Conservation (phyloP, 2,888 invertebrate species). For the Nomada hirtipes region DNA sequence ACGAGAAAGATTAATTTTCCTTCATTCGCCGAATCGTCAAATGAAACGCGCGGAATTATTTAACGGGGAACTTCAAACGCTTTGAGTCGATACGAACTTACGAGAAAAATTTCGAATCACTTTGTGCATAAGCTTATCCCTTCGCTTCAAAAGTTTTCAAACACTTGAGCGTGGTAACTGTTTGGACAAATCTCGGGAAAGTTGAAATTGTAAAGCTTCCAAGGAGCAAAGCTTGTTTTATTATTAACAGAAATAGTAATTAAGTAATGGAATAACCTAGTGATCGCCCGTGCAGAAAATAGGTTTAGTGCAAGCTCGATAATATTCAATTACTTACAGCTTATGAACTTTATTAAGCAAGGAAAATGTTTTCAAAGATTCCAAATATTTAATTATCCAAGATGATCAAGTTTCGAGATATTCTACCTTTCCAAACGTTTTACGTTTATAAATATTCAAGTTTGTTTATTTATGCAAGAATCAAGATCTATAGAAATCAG, state of each 20-base stretch:
- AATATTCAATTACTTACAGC: no score
- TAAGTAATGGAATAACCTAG: not conserved
- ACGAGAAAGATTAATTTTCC: no score
- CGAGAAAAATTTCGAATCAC: slow-evolving; percentile 1
- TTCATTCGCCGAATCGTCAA: not conserved
- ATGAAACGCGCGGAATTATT: not conserved
- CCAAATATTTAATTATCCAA: no score
- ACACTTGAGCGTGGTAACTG: slow-evolving; percentile 15
- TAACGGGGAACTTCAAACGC: slow-evolving; percentile 21
- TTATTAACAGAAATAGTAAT: not conserved
- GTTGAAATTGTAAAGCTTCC: not conserved
- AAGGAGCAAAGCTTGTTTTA: not conserved
- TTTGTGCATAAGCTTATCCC: slow-evolving; percentile 4
- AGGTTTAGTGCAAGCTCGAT: not conserved
- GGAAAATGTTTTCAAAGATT: no score
- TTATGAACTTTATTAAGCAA: no score
- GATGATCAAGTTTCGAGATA: not conserved
- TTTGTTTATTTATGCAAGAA: no score
- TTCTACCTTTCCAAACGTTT: not conserved
- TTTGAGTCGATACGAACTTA: slow-evolving; percentile 16
- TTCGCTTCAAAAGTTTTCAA: slow-evolving; percentile 14
- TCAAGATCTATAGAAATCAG: no score
- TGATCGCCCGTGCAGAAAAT: not conserved
- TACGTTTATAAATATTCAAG: no score
- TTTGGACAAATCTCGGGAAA: slow-evolving; percentile 16